Evolutionary conservation across 2,113 vertebrate genomes (phyloP).

Genomic region (Proterorhinus semilunaris): DNA sequence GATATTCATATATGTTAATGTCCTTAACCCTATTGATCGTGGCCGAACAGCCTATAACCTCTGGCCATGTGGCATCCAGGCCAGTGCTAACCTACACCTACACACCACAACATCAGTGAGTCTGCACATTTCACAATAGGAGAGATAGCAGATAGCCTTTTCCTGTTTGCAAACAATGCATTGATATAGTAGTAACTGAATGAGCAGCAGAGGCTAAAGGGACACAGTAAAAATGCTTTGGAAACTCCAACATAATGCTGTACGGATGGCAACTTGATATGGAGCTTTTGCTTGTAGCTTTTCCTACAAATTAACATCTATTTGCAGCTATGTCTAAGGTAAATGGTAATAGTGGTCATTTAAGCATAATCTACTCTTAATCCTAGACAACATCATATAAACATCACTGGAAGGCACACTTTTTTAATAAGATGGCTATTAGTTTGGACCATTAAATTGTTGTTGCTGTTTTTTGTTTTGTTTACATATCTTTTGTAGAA

Average conservation of each 20-base stretch:
- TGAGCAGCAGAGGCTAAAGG: background rate
- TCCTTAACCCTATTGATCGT: conserved; percentile 73
- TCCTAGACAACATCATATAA: too few relatives aligned
- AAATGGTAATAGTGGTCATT: too few relatives aligned
- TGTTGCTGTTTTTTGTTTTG: too few relatives aligned
- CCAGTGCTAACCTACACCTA: conserved; percentile 18
- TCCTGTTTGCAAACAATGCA: conserved; percentile 21
- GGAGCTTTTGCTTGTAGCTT: too few relatives aligned
- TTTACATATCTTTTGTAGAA: too few relatives aligned
- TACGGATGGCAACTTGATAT: too few relatives aligned
- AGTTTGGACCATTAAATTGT: too few relatives aligned
- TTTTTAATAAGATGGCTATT: too few relatives aligned
- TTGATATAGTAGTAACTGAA: background rate
- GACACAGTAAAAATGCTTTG: background rate
- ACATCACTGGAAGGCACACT: too few relatives aligned
- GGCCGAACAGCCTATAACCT: conserved; percentile 46
- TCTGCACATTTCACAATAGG: conserved; percentile 38
- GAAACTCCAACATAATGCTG: background rate
- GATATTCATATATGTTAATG: conserved; percentile 78
- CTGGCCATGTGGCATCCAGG: conserved; percentile 46
- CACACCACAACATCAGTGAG: conserved; percentile 44
- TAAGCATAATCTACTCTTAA: too few relatives aligned
- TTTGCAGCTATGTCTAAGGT: too few relatives aligned
- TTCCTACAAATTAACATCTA: too few relatives aligned
- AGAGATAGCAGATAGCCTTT: background rate